These are phyloP conservation scores for Aphyosemion australe DNA, from an alignment of 2,113 vertebrate genomes.

Conservation along the genomic window DNA sequence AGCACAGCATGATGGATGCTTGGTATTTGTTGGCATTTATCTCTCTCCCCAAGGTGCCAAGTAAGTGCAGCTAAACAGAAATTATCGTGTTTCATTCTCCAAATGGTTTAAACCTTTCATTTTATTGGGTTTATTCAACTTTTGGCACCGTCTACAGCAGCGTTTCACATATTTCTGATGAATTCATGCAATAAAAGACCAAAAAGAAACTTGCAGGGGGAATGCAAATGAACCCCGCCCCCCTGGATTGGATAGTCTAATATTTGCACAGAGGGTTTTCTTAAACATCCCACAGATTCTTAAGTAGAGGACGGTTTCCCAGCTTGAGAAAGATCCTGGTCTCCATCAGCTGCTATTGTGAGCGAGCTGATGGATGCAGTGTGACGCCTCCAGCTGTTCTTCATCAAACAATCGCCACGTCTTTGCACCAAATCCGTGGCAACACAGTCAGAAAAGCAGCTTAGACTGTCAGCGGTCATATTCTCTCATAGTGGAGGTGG, in stretches of 20 bases:
- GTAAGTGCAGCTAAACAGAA: slow-evolving; percentile 24
- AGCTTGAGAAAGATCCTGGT: slow-evolving; percentile 31
- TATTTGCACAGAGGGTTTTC: slow-evolving; percentile 70
- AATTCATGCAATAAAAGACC: slow-evolving; percentile 5
- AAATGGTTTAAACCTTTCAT: slow-evolving; percentile 10
- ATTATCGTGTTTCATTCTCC: slow-evolving; percentile 14
- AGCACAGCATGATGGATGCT: slow-evolving; percentile 49
- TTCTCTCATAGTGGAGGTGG: slow-evolving; percentile 18
- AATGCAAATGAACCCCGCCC: slow-evolving; percentile 33
- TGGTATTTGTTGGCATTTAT: slow-evolving; percentile 65
- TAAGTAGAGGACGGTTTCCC: slow-evolving; percentile 46
- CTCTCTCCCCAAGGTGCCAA: slow-evolving; percentile 23
- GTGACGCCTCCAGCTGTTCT: slow-evolving; percentile 71
- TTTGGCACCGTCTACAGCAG: background rate
- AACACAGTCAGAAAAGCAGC: slow-evolving; percentile 58
- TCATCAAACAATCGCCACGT: slow-evolving; percentile 64
- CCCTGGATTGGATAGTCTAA: slow-evolving; percentile 52
- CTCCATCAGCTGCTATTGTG: slow-evolving; percentile 57
- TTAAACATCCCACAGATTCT: slow-evolving; percentile 61
- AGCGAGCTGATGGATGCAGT: slow-evolving; percentile 68
- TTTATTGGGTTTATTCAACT: slow-evolving; percentile 1
- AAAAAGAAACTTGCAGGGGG: slow-evolving; percentile 39
- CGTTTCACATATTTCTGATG: slow-evolving; percentile 1
- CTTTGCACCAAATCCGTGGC: slow-evolving; percentile 55
- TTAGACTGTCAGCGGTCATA: slow-evolving; percentile 20